Evolutionary conservation across 2,797 vertebrate genomes (phyloP).

Genomic region (Brachyalestes nurse): DNA sequence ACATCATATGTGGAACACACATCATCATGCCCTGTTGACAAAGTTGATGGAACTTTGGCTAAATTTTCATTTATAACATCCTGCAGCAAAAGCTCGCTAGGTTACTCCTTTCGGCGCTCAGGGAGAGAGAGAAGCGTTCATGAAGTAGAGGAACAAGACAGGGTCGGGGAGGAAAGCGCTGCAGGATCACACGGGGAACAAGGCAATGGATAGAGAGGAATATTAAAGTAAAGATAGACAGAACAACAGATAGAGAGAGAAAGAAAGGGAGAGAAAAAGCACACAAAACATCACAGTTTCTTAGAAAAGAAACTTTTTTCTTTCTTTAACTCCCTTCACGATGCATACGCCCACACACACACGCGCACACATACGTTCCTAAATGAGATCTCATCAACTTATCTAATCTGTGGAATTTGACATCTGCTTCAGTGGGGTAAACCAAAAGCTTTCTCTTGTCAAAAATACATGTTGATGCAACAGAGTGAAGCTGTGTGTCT

Average conservation of each 20-base stretch:
- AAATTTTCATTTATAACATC: conserved; percentile 99
- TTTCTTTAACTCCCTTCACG: neutral
- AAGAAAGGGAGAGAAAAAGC: neutral
- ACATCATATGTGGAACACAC: conserved; percentile 82
- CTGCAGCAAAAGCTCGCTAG: conserved; percentile 99
- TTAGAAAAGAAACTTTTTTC: neutral
- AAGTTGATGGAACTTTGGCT: conserved; percentile 94
- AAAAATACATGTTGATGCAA: conserved; percentile 14
- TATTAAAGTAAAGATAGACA: neutral
- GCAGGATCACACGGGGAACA: conserved; percentile 68
- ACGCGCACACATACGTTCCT: too few species aligned
- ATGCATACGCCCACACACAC: neutral
- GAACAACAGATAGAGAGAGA: neutral
- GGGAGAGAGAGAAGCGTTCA: conserved; percentile 79
- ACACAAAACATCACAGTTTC: neutral
- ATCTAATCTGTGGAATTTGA: conserved; percentile 11
- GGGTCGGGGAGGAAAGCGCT: conserved; percentile 70
- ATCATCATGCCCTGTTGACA: conserved; percentile 93
- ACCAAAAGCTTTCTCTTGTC: neutral
- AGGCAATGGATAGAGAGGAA: conserved; percentile 59
- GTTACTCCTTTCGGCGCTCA: conserved; percentile 99
- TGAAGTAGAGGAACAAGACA: conserved; percentile 65
- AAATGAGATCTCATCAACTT: conserved; percentile 15
- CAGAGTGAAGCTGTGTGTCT: conserved; percentile 8
- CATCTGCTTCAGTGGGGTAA: neutral